Evolutionary conservation across 2,797 vertebrate genomes (phyloP).

Genomic region (Sebastiscus albofasciatus): DNA sequence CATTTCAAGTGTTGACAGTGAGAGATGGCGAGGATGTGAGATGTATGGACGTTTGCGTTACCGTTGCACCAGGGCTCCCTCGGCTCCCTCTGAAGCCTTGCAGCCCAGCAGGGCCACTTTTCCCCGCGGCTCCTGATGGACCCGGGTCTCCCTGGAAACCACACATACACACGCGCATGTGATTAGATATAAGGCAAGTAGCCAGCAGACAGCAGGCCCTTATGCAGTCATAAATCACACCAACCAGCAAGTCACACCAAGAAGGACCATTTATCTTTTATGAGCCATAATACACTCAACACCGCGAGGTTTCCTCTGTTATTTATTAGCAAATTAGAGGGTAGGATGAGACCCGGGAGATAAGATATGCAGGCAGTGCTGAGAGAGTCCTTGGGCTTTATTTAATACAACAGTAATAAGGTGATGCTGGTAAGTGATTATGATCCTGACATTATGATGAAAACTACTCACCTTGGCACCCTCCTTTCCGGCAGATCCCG

Average conservation of each 20-base stretch:
- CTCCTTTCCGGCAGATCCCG: constrained; percentile 90
- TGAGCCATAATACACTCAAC: constrained; percentile 56
- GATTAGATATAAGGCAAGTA: constrained; percentile 52
- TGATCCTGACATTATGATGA: constrained; percentile 40
- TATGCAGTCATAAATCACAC: constrained; percentile 69
- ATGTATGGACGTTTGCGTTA: constrained; percentile 66
- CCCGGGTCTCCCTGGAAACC: constrained; percentile 91
- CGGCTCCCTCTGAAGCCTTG: constrained; percentile 88
- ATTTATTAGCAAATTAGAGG: constrained; percentile 71
- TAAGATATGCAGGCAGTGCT: constrained; percentile 49
- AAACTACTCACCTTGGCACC: constrained; percentile 88
- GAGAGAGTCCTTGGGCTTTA: constrained; percentile 53
- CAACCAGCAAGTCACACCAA: constrained; percentile 55
- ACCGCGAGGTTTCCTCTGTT: constrained; percentile 48
- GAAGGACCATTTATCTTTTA: constrained; percentile 71
- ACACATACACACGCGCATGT: constrained; percentile 43
- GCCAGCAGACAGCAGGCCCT: constrained; percentile 57
- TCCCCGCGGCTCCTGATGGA: constrained; percentile 84
- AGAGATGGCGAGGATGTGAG: background rate
- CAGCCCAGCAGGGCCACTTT: constrained; percentile 88
- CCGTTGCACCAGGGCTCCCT: constrained; percentile 85
- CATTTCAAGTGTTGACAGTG: background rate
- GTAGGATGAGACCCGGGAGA: constrained; percentile 58
- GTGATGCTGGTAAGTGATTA: constrained; percentile 42
- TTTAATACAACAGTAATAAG: constrained; percentile 56